Evolutionary conservation across 2,797 vertebrate species (phyloP).

Genomic region (Acanthurus tractus): DNA sequence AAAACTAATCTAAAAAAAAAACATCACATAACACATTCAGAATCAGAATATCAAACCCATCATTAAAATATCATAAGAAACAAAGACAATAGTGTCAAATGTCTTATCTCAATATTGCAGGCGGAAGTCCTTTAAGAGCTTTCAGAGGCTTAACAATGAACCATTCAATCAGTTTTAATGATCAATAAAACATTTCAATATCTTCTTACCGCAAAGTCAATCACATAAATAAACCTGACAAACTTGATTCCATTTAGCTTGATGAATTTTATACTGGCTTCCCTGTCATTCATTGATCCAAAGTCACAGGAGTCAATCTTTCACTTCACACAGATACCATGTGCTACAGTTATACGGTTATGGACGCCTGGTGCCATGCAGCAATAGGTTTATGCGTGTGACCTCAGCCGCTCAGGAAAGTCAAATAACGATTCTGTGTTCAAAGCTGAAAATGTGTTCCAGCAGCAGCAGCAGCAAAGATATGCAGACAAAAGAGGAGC

Average conservation of each 20-base stretch:
- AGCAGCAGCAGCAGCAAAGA: slow-evolving; percentile 22
- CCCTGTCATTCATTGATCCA: slow-evolving; percentile 73
- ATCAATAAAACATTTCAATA: slow-evolving; percentile 76
- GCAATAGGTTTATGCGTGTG: slow-evolving; percentile 48
- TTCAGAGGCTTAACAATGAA: slow-evolving; percentile 53
- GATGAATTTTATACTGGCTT: slow-evolving; percentile 69
- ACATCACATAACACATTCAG: slow-evolving; percentile 17
- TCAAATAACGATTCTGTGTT: slow-evolving; percentile 34
- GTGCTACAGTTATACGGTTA: slow-evolving; percentile 46
- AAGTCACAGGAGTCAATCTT: slow-evolving; percentile 62
- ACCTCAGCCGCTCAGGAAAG: slow-evolving; percentile 54
- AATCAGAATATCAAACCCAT: slow-evolving; percentile 6
- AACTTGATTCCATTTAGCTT: slow-evolving; percentile 76
- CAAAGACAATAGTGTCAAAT: slow-evolving; percentile 8
- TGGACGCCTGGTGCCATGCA: slow-evolving; percentile 15
- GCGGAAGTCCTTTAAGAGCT: slow-evolving; percentile 21
- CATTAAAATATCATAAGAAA: slow-evolving; percentile 10
- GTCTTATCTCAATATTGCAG: slow-evolving; percentile 36
- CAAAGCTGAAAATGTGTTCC: slow-evolving; percentile 16
- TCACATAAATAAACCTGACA: slow-evolving; percentile 72
- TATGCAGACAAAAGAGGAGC: slow-evolving; percentile 30
- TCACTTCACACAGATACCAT: slow-evolving; percentile 39
- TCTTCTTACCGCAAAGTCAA: slow-evolving; percentile 47
- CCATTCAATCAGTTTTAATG: slow-evolving; percentile 62
- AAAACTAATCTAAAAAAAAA: slow-evolving; percentile 87